Evolutionary conservation across 1,140 invertebrate genomes (phyloP).

Genomic region (Semibalanus balanoides): DNA sequence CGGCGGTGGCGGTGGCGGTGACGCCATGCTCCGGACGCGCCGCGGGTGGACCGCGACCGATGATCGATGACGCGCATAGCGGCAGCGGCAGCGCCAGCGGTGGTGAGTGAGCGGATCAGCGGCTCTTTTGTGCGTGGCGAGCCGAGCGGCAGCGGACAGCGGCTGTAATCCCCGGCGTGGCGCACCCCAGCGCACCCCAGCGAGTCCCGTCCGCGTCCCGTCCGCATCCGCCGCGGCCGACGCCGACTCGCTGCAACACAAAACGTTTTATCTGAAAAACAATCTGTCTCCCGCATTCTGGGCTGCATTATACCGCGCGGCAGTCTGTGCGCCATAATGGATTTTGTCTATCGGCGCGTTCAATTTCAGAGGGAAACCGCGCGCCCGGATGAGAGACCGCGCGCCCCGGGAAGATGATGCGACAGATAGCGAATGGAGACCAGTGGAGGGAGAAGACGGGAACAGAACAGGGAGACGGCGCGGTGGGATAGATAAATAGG

Average conservation of each 20-base stretch:
- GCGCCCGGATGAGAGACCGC: not conserved
- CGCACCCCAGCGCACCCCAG: too few species aligned
- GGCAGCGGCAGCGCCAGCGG: too few species aligned
- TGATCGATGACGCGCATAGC: not conserved
- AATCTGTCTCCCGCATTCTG: not conserved
- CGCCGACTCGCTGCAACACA: not conserved
- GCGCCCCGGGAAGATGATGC: not conserved
- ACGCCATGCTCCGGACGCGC: too few species aligned
- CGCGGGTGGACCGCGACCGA: not conserved
- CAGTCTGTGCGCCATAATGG: not conserved
- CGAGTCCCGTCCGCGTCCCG: too few species aligned
- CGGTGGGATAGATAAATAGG: too few species aligned
- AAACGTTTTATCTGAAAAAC: constrained; percentile 1
- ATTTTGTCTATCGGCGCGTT: not conserved
- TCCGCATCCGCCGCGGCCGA: too few species aligned
- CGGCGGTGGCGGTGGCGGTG: too few species aligned
- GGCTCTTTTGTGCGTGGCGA: not conserved
- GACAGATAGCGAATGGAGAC: not conserved
- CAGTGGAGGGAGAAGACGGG: not conserved
- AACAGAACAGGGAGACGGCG: not conserved
- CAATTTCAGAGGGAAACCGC: not conserved
- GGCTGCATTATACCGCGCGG: not conserved
- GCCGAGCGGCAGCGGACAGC: not conserved
- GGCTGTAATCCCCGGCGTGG: not conserved
- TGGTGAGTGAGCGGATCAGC: too few species aligned